A percentile compares a stretch with the other conserved stretches of the same genome.
Conservation (phyloP, 2,888 invertebrate genomes). For the Elegia similella region DNA sequence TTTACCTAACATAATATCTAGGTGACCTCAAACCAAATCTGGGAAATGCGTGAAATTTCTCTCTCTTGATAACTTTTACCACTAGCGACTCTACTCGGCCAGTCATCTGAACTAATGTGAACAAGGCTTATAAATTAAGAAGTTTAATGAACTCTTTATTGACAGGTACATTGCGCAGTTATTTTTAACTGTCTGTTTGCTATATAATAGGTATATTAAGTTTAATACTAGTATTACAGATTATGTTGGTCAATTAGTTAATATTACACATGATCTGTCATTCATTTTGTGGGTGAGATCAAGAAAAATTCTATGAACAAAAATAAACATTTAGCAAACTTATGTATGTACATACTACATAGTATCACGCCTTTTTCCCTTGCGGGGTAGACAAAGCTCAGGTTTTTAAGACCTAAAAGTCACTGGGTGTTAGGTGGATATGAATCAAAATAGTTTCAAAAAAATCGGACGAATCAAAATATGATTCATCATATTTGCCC, state of each 20-base stretch:
- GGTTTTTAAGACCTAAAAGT: too few species aligned
- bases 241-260: background rate
- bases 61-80: background rate
- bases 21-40: too few species aligned
- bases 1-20: too few species aligned
- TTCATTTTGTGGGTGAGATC: background rate
- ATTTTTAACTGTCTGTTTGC: slow-evolving; percentile 27
- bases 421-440: too few species aligned
- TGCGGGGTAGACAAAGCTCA: too few species aligned
- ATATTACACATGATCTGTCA: background rate
- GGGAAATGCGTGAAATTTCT: too few species aligned
- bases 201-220: background rate
- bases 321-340: background rate
- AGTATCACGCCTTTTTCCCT: too few species aligned
- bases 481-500: too few species aligned
- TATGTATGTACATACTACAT: too few species aligned
- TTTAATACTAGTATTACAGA: background rate
- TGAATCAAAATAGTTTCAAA: too few species aligned
- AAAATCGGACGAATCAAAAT: too few species aligned
- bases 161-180: slow-evolving; percentile 27
- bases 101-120: background rate
- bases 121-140: slow-evolving; percentile 27
- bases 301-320: background rate
- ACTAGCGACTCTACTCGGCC: background rate
- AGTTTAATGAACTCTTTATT: slow-evolving; percentile 46